Conservation (phyloP, 2,888 invertebrate species). For the Microctonus brassicae region DNA sequence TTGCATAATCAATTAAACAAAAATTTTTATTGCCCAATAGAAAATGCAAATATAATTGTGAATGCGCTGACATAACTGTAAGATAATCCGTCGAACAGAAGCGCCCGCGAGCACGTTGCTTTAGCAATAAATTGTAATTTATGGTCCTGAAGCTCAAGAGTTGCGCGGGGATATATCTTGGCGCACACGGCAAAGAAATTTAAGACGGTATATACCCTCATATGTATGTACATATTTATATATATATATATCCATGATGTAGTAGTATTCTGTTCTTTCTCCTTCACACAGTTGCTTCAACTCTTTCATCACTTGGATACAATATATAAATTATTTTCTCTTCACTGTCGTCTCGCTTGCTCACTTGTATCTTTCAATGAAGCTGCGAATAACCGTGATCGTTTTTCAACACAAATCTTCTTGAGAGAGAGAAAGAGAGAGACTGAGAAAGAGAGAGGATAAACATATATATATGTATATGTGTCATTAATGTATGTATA, state of each 20-base stretch:
- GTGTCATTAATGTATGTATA: too few relatives aligned
- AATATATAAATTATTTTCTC: conserved; percentile 36
- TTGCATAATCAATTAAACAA: too few relatives aligned
- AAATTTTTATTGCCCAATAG: conserved; percentile 61
- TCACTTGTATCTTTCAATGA: conserved; percentile 16
- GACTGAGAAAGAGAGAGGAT: conserved; percentile 23
- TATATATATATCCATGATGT: background rate
- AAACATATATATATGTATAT: conserved; percentile 47
- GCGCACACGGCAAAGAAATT: conserved; percentile 55
- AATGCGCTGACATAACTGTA: conserved; percentile 65
- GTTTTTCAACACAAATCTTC: background rate
- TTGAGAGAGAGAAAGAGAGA: background rate
- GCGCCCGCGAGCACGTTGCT: conserved; percentile 40
- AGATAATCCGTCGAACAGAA: conserved; percentile 66
- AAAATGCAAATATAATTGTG: conserved; percentile 67
- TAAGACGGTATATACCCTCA: conserved; percentile 48
- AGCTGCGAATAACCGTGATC: background rate
- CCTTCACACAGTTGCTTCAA: background rate
- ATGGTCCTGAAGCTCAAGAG: conserved; percentile 57
- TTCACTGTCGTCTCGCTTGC: conserved; percentile 23
- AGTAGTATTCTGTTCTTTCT: conserved; percentile 41
- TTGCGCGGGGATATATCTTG: conserved; percentile 25
- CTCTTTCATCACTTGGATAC: conserved; percentile 29
- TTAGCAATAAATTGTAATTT: conserved; percentile 67
- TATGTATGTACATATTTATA: background rate